Evolutionary conservation across 2,113 vertebrate genomes (phyloP).

Genomic region (Equus przewalskii): DNA sequence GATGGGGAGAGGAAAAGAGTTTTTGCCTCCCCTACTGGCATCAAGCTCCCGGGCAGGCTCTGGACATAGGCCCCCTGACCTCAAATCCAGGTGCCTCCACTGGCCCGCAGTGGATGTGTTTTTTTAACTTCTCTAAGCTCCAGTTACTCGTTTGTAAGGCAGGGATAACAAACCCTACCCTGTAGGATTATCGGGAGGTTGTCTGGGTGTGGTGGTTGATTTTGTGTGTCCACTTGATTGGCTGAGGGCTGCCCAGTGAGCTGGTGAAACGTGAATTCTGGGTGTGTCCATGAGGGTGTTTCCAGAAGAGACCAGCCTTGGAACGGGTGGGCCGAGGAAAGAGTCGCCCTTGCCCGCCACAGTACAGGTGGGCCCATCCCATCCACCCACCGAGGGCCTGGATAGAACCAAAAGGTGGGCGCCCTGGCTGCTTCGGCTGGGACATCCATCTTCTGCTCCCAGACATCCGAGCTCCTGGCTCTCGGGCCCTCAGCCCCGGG

Average conservation of each 20-base stretch:
- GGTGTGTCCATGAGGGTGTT: background rate
- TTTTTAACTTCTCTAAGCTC: background rate
- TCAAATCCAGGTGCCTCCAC: background rate
- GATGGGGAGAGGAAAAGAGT: background rate
- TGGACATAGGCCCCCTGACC: background rate
- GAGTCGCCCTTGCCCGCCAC: rapidly evolving
- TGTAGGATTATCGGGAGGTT: background rate
- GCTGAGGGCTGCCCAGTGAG: background rate
- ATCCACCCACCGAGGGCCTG: background rate
- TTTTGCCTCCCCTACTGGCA: background rate
- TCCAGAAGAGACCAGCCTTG: background rate
- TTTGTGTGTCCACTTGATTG: background rate
- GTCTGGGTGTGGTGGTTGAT: background rate
- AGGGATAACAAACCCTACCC: background rate
- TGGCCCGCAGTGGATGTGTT: background rate
- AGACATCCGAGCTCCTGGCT: background rate
- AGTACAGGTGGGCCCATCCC: background rate
- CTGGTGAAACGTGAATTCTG: background rate
- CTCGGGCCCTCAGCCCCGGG: background rate
- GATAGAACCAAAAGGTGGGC: background rate
- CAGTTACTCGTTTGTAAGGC: too few species aligned
- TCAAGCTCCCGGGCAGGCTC: background rate
- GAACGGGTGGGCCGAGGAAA: background rate
- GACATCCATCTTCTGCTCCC: background rate
- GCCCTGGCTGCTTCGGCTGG: background rate